Base-by-base conservation (phyloP, 2,888 invertebrate genomes). In the Tenodera sinensis region DNA sequence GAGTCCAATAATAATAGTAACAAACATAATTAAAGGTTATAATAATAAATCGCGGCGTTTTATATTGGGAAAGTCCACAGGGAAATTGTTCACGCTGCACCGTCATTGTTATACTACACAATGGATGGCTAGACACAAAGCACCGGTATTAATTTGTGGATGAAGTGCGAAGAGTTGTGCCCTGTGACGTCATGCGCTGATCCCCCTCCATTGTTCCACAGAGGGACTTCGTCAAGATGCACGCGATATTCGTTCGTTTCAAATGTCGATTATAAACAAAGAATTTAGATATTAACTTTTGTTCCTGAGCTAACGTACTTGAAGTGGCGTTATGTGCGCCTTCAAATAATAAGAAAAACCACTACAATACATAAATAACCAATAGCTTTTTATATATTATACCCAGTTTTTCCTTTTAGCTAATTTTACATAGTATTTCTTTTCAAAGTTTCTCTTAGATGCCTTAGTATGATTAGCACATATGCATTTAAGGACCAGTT, bases 1-100 rank as follows among this genome's bases (percentile, higher is more conserved):
- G 90, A 90, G 88, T 90, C 88, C 88, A 90, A 90, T 85, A 85
- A 89, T 85, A 89, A 89, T 85, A 89, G 27, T 42, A 85, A 84
- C 88, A 84, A 84, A 88, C 88, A 88, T 88, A 88, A 88, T 88
- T 88, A 88, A 88, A 88, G 84, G 88, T 85, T 88, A 88, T 88
- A 84, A 88, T 88, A 88, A 88, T 88, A 88, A 88, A 88, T 88
- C 88, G 88, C 54, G 42, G 85, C 84, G 84, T 88, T 88, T 88
- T 88, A 88, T 88, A 85, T 85, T 27, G 85, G 84, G 85, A 27
- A 47, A 85, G 85, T 85, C 85, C 85, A 47, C 47, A 85, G 85
- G 85, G 85, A 85, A 85, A 85, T 85, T 85, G 85, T 85, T 85
- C 85, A 47, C 47, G 85, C 85, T 42, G 27, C 42, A 85, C 27